phyloP scores from a whole-genome alignment of 2,888 invertebrate genomes.

The Conops quadrifasciatus region DNA sequence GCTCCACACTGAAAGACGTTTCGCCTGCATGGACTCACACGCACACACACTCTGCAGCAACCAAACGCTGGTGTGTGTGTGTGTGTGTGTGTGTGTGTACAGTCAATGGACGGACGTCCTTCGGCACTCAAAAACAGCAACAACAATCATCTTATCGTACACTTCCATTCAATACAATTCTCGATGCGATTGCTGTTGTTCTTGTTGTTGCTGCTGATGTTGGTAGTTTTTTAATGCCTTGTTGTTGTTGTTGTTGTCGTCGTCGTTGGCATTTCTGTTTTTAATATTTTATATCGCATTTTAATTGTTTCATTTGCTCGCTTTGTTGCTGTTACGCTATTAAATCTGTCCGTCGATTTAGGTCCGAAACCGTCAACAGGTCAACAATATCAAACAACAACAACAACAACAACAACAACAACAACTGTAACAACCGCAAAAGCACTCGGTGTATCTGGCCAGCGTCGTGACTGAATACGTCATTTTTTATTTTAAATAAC shows the following conservation, averaged over 20 bases:
- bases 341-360: background rate
- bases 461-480: constrained; percentile 15
- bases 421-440: constrained; percentile 25
- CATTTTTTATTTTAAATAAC: background rate
- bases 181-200: constrained; percentile 17
- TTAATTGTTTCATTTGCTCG: constrained; percentile 25
- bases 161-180: constrained; percentile 28
- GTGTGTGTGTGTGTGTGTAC: constrained; percentile 28
- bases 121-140: constrained; percentile 40
- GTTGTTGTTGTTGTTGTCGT: constrained; percentile 29
- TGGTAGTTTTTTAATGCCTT: constrained; percentile 26
- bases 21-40: background rate
- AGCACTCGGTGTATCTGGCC: background rate
- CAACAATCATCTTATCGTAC: constrained; percentile 30
- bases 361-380: constrained; percentile 9
- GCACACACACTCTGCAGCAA: too few relatives aligned
- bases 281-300: constrained; percentile 22
- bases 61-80: background rate
- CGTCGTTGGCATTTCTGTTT: background rate
- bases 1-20: constrained; percentile 22
- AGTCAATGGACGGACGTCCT: constrained; percentile 52
- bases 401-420: constrained; percentile 24
- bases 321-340: background rate
- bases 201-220: constrained; percentile 19
- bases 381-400: background rate